phyloP scores from a whole-genome alignment of 2,113 vertebrate species.

The Chiloscyllium plagiosum region DNA sequence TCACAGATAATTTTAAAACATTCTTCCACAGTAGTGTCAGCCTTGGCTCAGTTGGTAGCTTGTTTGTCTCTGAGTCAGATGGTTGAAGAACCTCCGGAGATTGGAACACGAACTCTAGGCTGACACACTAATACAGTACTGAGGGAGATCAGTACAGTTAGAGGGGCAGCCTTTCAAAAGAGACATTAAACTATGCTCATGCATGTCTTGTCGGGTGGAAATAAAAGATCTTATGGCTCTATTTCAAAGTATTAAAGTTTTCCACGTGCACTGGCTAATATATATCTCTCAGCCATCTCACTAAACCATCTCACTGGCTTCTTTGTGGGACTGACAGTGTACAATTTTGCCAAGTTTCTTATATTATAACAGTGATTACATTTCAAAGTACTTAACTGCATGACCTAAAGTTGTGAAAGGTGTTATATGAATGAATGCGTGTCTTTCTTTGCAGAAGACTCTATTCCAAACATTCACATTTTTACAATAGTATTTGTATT shows the following conservation, averaged over 20 bases:
- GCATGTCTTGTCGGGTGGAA: background rate
- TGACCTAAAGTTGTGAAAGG: background rate
- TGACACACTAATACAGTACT: background rate
- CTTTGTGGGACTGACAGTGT: background rate
- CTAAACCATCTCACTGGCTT: background rate
- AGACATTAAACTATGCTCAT: background rate
- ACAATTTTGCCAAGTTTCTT: background rate
- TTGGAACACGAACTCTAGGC: background rate
- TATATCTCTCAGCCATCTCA: background rate
- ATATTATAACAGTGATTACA: background rate
- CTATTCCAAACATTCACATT: background rate
- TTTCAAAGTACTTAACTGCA: background rate
- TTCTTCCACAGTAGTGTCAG: background rate
- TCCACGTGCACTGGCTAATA: background rate
- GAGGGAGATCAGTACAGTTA: background rate
- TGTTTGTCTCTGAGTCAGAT: background rate
- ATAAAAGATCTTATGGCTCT: background rate
- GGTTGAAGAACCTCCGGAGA: background rate
- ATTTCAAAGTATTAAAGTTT: background rate
- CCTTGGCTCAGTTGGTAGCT: background rate
- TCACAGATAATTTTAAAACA: background rate
- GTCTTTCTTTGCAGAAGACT: background rate
- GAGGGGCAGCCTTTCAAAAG: background rate
- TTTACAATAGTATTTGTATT: background rate
- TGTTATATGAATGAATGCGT: background rate